A percentile compares a stretch with the other conserved stretches of the same genome.
Conservation (phyloP, 2,888 invertebrate genomes). For the Octonoba sinensis region DNA sequence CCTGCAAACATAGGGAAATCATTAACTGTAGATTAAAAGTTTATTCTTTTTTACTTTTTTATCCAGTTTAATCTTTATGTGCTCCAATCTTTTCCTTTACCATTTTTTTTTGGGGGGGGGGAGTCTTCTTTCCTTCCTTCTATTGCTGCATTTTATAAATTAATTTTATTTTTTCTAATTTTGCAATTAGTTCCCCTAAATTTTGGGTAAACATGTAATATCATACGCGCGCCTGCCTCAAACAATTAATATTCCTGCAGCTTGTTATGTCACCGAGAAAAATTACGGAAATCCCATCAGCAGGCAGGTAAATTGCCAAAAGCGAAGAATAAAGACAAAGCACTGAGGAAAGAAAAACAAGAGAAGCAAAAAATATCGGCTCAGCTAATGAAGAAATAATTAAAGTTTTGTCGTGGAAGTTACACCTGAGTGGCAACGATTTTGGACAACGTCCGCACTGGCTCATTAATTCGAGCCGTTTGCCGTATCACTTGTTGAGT, state of each 20-base stretch:
- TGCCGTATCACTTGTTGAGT: constrained; percentile 45
- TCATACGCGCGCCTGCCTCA: not conserved
- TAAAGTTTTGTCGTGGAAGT: constrained; percentile 42
- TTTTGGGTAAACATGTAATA: not conserved
- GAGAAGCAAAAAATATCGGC: constrained; percentile 9
- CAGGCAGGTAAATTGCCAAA: not conserved
- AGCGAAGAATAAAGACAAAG: constrained; percentile 26
- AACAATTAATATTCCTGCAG: constrained; percentile 29
- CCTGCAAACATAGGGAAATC: no score
- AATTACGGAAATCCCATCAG: not conserved
- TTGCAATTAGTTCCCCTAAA: not conserved
- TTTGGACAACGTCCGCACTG: constrained; percentile 30
- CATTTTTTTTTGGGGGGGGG: no score
- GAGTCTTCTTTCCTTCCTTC: no score
- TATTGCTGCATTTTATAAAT: no score
- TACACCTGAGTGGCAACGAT: constrained; percentile 23
- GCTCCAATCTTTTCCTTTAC: no score
- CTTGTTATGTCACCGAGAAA: constrained; percentile 6
- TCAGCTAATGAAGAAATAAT: constrained; percentile 48
- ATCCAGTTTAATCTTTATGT: no score
- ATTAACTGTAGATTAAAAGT: no score
- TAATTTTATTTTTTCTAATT: no score
- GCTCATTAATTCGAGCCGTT: constrained; percentile 44
- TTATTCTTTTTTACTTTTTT: no score
- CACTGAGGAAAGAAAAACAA: constrained; percentile 3